Evolutionary conservation across 2,113 vertebrate species (phyloP), one percentile per base, ranked within the genome.

Genomic region (Maccullochella peelii): DNA sequence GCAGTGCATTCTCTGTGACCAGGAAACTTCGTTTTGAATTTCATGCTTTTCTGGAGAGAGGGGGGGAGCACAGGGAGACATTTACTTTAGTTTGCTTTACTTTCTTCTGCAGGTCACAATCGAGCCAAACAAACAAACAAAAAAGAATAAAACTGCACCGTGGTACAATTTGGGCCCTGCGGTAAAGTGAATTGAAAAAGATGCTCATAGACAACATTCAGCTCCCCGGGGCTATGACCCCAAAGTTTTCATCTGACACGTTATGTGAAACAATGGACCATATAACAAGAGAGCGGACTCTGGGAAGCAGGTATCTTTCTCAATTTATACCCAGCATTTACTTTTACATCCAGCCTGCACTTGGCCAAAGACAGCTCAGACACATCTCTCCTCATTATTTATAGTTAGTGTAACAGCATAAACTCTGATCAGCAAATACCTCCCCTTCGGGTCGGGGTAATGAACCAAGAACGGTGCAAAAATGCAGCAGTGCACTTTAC

Each of bases 391-490:
- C 85, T 88, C 79, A 80, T 88, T 92, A 92, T 91, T 94, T 90
- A 94, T 68, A 68, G 82, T 90, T 82, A 76, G 77, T 27, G 76
- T 58, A 82, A 83, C 77, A 62, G 69, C 83, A 80, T 84, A 71
- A 90, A 86, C 85, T 61, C 47, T 78, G 84, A 93, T 92, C 86
- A 87, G 88, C 90, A 85, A 89, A 92, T 82, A 79, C 78, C 69
- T 89, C 78, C 76, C 73, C 67, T 74, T 81, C 57, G 47, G 47
- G 82, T 73, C 58, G 49, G 49, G 75, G 72, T 93, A 95, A 93
- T 94, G 92, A 89, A 88, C 82, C 79, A 59, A 18, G 66, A 85
- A 61, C 27, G 57, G 79, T 25, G 44, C 67, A 77, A 77, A 79
- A 90, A 74, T 73, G 77, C 88, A 86, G 82, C 57, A 1, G 30